Evolutionary conservation across 1,140 invertebrate genomes (phyloP), one percentile per base, ranked within the genome.

Genomic region (Tenebrio molitor): DNA sequence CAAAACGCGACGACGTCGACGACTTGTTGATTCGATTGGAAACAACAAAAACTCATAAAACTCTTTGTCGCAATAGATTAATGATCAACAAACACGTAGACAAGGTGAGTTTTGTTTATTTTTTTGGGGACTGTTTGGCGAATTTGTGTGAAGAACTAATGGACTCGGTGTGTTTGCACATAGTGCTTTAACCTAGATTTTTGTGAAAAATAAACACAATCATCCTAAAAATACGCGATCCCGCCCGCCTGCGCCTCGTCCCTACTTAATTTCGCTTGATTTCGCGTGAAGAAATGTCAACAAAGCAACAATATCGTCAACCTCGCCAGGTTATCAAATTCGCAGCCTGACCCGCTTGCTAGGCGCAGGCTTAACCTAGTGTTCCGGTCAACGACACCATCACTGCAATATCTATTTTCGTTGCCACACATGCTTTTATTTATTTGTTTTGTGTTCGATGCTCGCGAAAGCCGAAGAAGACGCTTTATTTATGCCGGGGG

Each of bases 321-420:
- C 63, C 34, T 41, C 8, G 21, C 23, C 36, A 42, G 12, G 14
- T 66, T 66, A 23, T 21, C 36, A 44, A 66, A 66, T 42, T 23
- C n/a, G 17, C 36, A 44, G 64, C 15, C 64, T 66, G 64, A 66
- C 64, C 64, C 23, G 64, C 36, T 66, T 66, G 36, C 14, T 42
- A 12, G 64, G 64, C 64, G 64, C 64, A 66, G 17, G 64, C 64
- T 66, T 66, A 66, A 66, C 64, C 64, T 44, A 66, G 64, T 66
- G 64, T 44, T 66, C 36, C 64, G 64, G 64, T 66, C 64, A 44
- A 66, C 64, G 64, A 66, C 64, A 66, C 64, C 36, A 44, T 58
- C 50, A 29, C n/a, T 65, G 63, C 63, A 65, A 58, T 65, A 41
- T 16, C 63, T 42, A 65, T 65, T 41, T 65, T 33, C 16, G 39